These are phyloP conservation scores for Synanthedon myopaeformis DNA, from an alignment of 2,888 invertebrate species.

Conservation along the genomic window DNA sequence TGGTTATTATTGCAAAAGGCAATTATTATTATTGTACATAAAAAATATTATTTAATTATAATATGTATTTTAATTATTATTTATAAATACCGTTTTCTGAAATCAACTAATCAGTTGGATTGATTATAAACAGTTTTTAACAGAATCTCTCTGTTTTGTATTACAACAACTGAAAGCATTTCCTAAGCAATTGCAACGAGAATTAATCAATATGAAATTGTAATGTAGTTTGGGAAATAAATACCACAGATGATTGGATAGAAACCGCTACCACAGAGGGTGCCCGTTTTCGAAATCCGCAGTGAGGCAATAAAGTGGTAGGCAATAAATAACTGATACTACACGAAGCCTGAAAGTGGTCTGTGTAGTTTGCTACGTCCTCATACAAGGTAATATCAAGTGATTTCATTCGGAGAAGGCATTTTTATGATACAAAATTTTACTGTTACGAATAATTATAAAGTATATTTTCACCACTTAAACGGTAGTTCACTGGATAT, in stretches of 20 bases:
- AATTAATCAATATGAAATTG: neutral
- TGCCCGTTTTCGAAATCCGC: conserved; percentile 22
- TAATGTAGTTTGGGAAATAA: conserved; percentile 8
- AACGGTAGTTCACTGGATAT: too few relatives aligned
- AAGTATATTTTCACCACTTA: neutral
- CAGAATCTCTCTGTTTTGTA: too few relatives aligned
- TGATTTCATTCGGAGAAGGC: neutral
- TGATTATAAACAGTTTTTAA: too few relatives aligned
- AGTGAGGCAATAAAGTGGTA: conserved; percentile 27
- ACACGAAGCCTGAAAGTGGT: conserved; percentile 24
- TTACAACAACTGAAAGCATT: neutral
- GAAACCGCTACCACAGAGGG: conserved; percentile 11
- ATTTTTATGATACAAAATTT: neutral
- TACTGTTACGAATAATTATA: neutral
- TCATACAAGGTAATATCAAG: neutral
- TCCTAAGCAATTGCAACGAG: neutral
- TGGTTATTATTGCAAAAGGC: too few relatives aligned
- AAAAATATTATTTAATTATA: too few relatives aligned
- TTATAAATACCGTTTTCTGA: too few relatives aligned
- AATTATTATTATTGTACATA: too few relatives aligned
- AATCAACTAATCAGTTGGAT: too few relatives aligned
- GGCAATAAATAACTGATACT: conserved; percentile 37
- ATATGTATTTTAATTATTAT: too few relatives aligned
- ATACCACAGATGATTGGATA: conserved; percentile 13
- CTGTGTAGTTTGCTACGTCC: conserved; percentile 12